Evolutionary conservation across 2,113 vertebrate species (phyloP).

Genomic region (Neolamprologus fasciatus): DNA sequence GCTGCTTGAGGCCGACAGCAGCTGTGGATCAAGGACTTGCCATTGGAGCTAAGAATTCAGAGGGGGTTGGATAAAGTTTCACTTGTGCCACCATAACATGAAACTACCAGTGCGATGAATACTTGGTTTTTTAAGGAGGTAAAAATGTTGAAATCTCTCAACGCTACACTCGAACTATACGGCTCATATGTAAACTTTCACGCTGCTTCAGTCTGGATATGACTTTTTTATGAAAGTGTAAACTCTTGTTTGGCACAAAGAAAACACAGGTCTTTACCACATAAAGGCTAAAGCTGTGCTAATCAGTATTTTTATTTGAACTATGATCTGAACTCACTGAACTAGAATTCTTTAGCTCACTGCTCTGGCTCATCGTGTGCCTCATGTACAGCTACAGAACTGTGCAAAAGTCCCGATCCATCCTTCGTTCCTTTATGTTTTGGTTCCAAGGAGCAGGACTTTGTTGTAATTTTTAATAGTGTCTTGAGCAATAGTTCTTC

Average conservation of each 20-base stretch:
- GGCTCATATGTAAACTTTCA: not conserved
- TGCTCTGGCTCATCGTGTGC: not conserved
- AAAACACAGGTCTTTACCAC: not conserved
- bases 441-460: not conserved
- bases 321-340: not conserved
- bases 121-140: not conserved
- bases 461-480: not conserved
- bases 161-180: not conserved
- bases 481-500: not conserved
- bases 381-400: not conserved
- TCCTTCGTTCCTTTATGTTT: not conserved
- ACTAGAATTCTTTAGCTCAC: not conserved
- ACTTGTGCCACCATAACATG: not conserved
- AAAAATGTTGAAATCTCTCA: not conserved
- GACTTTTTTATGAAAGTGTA: not conserved
- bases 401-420: rapidly evolving
- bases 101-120: not conserved
- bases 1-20: slow-evolving; percentile 45
- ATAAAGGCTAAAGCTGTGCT: not conserved
- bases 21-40: slow-evolving; percentile 28
- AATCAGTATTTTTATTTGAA: not conserved
- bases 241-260: not conserved
- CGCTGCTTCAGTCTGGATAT: not conserved
- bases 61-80: not conserved
- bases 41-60: not conserved